phyloP scores from a whole-genome alignment of 2,113 vertebrate species.

The Centropristis striata region DNA sequence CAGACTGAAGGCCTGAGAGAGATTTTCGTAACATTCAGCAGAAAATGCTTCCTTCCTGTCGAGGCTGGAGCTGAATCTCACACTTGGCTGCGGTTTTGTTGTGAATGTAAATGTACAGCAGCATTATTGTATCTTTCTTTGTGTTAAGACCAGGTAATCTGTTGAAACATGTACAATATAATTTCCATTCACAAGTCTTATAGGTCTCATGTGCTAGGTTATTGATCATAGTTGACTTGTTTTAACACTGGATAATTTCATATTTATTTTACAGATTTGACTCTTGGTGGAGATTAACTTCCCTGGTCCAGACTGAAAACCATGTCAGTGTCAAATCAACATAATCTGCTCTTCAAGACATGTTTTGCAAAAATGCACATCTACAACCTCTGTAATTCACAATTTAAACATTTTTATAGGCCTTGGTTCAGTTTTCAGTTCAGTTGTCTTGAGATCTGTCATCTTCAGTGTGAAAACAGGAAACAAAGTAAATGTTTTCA shows the following conservation, averaged over 20 bases:
- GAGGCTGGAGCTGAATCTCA: slow-evolving; percentile 36
- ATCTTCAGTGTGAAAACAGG: background rate
- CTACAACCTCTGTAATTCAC: background rate
- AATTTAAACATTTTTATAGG: slow-evolving; percentile 2
- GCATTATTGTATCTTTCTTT: background rate
- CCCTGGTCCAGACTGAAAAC: background rate
- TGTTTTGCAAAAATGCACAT: background rate
- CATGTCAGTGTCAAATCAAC: background rate
- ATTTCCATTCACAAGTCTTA: background rate
- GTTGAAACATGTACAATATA: background rate
- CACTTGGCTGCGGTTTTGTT: slow-evolving; percentile 37
- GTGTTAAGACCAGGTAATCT: background rate
- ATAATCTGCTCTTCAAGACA: background rate
- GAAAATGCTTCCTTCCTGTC: slow-evolving; percentile 78
- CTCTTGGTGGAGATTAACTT: background rate
- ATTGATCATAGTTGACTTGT: background rate
- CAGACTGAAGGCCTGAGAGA: slow-evolving; percentile 46
- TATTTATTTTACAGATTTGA: background rate
- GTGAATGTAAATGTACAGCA: background rate
- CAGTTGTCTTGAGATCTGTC: slow-evolving; percentile 32
- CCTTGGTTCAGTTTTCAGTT: background rate
- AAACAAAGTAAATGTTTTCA: slow-evolving; percentile 21
- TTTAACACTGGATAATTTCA: background rate
- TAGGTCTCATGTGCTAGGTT: background rate
- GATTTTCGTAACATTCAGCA: slow-evolving; percentile 69